Evolutionary conservation across 2,797 vertebrate species (phyloP), one percentile per base, ranked within the genome.

Genomic region (Benthosema pterotum): DNA sequence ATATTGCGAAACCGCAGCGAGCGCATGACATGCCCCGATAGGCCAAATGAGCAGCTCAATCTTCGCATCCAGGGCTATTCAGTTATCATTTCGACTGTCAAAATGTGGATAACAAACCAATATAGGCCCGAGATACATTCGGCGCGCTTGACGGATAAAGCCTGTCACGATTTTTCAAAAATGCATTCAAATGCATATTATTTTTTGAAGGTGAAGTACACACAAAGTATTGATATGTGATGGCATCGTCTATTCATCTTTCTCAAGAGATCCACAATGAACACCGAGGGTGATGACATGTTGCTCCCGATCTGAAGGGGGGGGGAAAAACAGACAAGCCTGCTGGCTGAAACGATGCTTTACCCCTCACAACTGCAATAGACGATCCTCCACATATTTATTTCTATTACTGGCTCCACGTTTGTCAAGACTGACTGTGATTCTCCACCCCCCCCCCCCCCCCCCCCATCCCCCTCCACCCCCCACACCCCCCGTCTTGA

Each of bases 201-300:
- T 74, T n/a, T 49, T 74, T n/a, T 49, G 58, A 81, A 84, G 77
- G 75, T 65, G 64, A 83, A 56, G 28, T 32, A 32, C 7, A 1
- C 42, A 71, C 38, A 80, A n/a, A n/a, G 72, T 75, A 60, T 43
- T 67, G 46, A 62, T 9, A 18, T 12, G 16, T 11, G 52, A 74
- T 72, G 79, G 73, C 9, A 4, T 46, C 46, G 57, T 51, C 67
- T 75, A 89, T 87, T 81, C 83, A 80, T 92, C 85, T 86, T 88
- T 67, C 83, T 88, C 72, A 81, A 63, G 65, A 61, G 47, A 77
- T 82, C 70, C 82, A 88, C 85, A 85, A 77, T 60, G 68, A 81
- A 78, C 53, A 67, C 68, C 67, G 80, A 2, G 72, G 67, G 46
- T 65, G 54, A 59, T 71, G 79, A 86, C 79, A 79, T 57, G 49